phyloP scores from a whole-genome alignment of 2,113 vertebrate genomes.

The Megaleporinus macrocephalus region DNA sequence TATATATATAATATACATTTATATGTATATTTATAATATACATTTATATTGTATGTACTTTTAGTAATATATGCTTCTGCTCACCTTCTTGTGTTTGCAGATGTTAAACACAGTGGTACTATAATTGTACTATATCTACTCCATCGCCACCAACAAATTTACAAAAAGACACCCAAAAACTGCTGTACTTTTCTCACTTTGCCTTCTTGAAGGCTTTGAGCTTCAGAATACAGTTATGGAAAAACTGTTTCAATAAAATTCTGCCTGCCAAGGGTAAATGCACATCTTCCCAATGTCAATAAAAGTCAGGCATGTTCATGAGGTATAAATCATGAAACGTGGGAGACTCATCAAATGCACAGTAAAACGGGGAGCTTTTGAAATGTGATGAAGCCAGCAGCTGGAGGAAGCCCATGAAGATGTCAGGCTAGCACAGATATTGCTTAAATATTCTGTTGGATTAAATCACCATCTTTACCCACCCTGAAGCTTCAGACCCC shows the following conservation, averaged over 20 bases:
- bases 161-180: not conserved
- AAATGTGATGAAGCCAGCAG: slow-evolving; percentile 39
- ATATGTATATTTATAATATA: no score
- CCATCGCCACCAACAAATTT: not conserved
- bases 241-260: slow-evolving; percentile 27
- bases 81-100: no score
- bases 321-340: slow-evolving; percentile 43
- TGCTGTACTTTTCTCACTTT: not conserved
- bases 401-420: slow-evolving; percentile 39
- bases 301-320: slow-evolving; percentile 41
- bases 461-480: not conserved
- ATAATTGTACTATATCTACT: no score
- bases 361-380: slow-evolving; percentile 31
- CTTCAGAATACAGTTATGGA: not conserved
- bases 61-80: no score
- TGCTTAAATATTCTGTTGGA: slow-evolving; percentile 43
- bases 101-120: no score
- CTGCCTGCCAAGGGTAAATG: slow-evolving; percentile 37
- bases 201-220: not conserved
- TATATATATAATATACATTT: no score
- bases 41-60: no score
- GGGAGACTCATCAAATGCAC: slow-evolving; percentile 31
- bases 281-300: slow-evolving; percentile 42
- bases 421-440: slow-evolving; percentile 34
- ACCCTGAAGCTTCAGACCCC: not conserved